These are phyloP conservation scores for Pseudomyrmex gracilis DNA, from an alignment of 1,140 invertebrate genomes.

Conservation along the genomic window DNA sequence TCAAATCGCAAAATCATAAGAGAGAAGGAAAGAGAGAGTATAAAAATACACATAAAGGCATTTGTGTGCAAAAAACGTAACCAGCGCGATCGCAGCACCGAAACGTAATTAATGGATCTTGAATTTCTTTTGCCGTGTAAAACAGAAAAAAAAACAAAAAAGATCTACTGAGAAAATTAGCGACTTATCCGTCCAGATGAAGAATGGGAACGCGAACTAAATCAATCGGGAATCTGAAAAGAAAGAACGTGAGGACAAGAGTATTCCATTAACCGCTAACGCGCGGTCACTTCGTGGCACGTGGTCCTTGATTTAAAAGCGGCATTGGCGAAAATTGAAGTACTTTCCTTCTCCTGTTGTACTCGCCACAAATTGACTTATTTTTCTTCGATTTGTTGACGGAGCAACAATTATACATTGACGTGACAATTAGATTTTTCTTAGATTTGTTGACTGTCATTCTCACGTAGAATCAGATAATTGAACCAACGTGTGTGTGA, in stretches of 20 bases:
- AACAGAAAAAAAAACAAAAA: too few species aligned
- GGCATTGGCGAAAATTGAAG: constrained; percentile 3
- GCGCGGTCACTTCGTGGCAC: background rate
- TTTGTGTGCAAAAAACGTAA: too few species aligned
- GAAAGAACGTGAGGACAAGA: constrained; percentile 34
- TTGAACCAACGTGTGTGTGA: too few species aligned
- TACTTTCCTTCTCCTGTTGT: constrained; percentile 11
- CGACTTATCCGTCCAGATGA: background rate
- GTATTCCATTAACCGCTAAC: constrained; percentile 40
- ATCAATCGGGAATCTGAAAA: constrained; percentile 20
- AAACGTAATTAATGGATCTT: background rate
- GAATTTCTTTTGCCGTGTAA: too few species aligned
- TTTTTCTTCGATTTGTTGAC: background rate
- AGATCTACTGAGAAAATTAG: constrained; percentile 10
- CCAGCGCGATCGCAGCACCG: too few species aligned
- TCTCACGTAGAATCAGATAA: too few species aligned
- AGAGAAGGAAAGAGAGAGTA: background rate
- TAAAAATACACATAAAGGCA: background rate
- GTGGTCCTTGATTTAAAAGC: constrained; percentile 24
- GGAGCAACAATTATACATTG: too few species aligned
- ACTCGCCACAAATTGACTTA: background rate
- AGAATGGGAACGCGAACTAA: background rate
- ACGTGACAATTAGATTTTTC: too few species aligned
- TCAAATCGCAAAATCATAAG: background rate
- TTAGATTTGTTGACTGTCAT: too few species aligned